phyloP scores from a whole-genome alignment of 1,140 invertebrate species.

The Papilio glaucus region DNA sequence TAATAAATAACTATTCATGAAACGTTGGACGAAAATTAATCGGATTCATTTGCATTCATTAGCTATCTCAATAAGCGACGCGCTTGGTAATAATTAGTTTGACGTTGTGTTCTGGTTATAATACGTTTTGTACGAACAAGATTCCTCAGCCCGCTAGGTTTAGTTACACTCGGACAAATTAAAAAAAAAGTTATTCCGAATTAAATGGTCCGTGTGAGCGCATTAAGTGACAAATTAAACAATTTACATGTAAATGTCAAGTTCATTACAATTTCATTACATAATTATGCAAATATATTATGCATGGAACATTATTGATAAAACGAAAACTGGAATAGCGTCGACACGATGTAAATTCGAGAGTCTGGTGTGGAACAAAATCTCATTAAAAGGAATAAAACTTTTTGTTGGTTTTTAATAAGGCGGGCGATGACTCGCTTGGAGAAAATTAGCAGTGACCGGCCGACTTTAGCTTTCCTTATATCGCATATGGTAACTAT shows the following conservation, averaged over 20 bases:
- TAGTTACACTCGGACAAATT: neutral
- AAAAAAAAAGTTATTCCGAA: conserved; percentile 20
- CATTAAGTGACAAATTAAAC: conserved; percentile 40
- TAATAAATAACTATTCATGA: neutral
- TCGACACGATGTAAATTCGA: neutral
- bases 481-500: neutral
- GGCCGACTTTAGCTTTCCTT: neutral
- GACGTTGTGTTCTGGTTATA: neutral
- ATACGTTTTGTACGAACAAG: conserved; percentile 6
- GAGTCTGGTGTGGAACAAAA: neutral
- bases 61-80: neutral
- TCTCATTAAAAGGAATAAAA: conserved; percentile 1
- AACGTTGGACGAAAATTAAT: conserved; percentile 11
- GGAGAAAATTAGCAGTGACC: conserved; percentile 11
- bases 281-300: conserved; percentile 43
- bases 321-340: neutral
- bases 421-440: neutral
- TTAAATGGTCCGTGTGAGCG: neutral
- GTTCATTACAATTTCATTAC: conserved; percentile 41
- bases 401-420: conserved; percentile 16
- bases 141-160: neutral
- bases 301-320: neutral
- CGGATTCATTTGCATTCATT: conserved; percentile 26
- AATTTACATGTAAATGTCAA: conserved; percentile 43
- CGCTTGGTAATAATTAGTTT: conserved; percentile 27